Base-by-base conservation (phyloP, 2,888 invertebrate species). In the Eudasyphora cyanicolor region DNA sequence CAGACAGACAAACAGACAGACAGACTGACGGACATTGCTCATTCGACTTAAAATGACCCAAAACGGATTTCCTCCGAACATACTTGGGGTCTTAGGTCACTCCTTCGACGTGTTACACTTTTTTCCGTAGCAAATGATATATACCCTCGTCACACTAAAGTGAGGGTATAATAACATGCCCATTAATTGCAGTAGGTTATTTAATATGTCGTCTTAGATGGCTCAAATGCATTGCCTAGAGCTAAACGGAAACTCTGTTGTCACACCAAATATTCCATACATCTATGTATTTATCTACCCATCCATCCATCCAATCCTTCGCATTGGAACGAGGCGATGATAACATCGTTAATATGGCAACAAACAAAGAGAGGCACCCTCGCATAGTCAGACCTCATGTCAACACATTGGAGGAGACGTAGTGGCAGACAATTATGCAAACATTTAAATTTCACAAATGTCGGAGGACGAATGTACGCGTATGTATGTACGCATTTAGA, bases 401-500 rank as follows among this genome's bases (percentile, higher is more conserved):
- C 57, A 57, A 27, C 57, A 57, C 24, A 21, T n/a, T 1, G 27
- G 27, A 14, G 19, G 24, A 57, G 57, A 57, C 2, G 12, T n/a
- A n/a, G n/a, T n/a, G 29, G 24, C 14, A 60, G 29, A 29, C 60
- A 57, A 12, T 14, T 27, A 60, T 27, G 32, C 29, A 60, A 60
- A 60, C 29, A 60, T 29, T 60, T 29, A 14, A 24, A 29, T 27
- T 27, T 27, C 57, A 57, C 27, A 27, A 27, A 1, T 57, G 57
- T 24, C 24, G 57, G 4, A 14, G 24, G 57, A 19, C 10, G 21
- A 12, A 57, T 27, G 38, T 38, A 38, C 10, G 8, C 14, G n/a
- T n/a, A 45, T 45, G 45, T 8, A 8, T n/a, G 32, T 32, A 70
- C 79, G 54, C 79, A 79, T 76, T 82, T 64, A 75, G 71, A 71